Base-by-base conservation (phyloP, 2,888 invertebrate species). In the Melanophora roralis region DNA sequence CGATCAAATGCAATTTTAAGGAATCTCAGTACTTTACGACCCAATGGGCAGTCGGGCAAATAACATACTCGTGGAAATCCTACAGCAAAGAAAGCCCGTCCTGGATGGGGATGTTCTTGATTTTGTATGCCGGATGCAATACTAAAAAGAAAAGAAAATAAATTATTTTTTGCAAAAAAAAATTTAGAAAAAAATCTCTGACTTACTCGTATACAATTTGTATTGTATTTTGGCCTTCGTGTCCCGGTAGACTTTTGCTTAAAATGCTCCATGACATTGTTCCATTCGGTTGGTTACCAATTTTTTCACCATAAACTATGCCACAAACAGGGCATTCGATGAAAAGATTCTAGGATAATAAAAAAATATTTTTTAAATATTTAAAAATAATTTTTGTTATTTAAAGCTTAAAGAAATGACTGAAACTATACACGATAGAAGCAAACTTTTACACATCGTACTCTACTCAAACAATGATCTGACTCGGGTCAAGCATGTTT, bases 301-400 rank as follows among this genome's bases (percentile, higher is more conserved):
- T 91, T 80, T 93, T 93, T 90, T 95, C 94, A 0, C 96, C 96
- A 89, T 96, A 96, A 84, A 95, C 93, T 84, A 93, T 93, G 81
- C 96, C 96, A 89, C 97, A 97, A 23, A 95, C 94, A 2, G 95
- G 95, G 88, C 97, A 97, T 89, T 95, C 95, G 84, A 97, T 93
- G 88, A 95, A 95, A 84, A 95, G 90, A 88, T 92, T 93, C 85
- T 90, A 81, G 73, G 69, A n/a, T n/a, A 81, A 38, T 36, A 23
- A 9, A 19, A 16, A 23, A 11, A 51, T 3, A 16, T 36, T 36
- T 27, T 65, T 21, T 23, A 19, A 19, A 75, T 3, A 19, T 59
- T 21, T 59, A 59, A 19, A n/a, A n/a, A n/a, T n/a, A n/a, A n/a
- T n/a, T n/a, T n/a, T n/a, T n/a, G n/a, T n/a, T n/a, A n/a, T n/a